Evolutionary conservation across 2,797 vertebrate genomes (phyloP).

Genomic region (Austrolebias charrua): DNA sequence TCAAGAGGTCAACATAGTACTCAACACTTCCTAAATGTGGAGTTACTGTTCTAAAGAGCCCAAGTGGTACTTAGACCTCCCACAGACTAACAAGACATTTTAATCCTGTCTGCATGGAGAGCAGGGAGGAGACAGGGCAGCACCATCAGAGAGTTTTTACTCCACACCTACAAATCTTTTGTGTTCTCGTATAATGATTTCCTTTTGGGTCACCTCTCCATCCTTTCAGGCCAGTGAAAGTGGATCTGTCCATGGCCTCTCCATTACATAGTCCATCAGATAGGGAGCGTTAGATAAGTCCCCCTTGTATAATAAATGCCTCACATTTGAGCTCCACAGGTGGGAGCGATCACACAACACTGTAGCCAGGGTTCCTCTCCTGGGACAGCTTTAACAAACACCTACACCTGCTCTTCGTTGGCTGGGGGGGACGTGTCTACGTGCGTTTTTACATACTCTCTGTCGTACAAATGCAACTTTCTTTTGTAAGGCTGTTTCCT

Average conservation of each 20-base stretch:
- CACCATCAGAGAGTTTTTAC: constrained; percentile 63
- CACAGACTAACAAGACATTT: constrained; percentile 22
- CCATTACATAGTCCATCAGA: constrained; percentile 81
- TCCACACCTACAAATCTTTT: constrained; percentile 70
- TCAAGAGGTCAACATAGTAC: constrained; percentile 47
- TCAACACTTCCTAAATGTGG: constrained; percentile 28
- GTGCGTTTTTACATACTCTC: constrained; percentile 33
- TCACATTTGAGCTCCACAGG: constrained; percentile 83
- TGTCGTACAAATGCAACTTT: constrained; percentile 22
- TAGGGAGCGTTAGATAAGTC: constrained; percentile 77
- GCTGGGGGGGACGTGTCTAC: constrained; percentile 26
- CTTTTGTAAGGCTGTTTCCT: constrained; percentile 28
- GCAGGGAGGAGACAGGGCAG: constrained; percentile 52
- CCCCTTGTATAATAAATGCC: constrained; percentile 79
- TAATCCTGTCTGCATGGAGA: constrained; percentile 45
- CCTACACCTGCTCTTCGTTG: constrained; percentile 54
- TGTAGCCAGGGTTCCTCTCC: constrained; percentile 53
- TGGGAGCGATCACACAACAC: constrained; percentile 74
- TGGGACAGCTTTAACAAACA: constrained; percentile 68
- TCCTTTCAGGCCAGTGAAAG: constrained; percentile 81
- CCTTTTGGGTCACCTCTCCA: constrained; percentile 79
- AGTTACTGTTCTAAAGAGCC: constrained; percentile 40
- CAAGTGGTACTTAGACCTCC: constrained; percentile 42
- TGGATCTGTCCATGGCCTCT: constrained; percentile 72
- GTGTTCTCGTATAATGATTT: constrained; percentile 80